Evolutionary conservation across 2,113 vertebrate species (phyloP).

Genomic region (Nannospalax galili): DNA sequence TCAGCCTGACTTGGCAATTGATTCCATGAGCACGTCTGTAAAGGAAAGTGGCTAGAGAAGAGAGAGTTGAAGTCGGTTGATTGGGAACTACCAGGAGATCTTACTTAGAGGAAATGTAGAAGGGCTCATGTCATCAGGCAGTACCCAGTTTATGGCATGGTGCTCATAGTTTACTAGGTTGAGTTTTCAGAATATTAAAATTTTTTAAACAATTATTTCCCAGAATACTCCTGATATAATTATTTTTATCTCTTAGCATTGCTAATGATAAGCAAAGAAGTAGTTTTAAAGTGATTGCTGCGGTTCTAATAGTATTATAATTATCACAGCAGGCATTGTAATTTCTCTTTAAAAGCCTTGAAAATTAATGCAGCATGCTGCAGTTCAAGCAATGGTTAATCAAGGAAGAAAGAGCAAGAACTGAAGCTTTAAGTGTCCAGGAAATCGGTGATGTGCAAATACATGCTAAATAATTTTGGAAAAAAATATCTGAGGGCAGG

Average conservation of each 20-base stretch:
- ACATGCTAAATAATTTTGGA: slow-evolving; percentile 38
- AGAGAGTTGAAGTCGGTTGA: background rate
- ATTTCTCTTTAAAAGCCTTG: slow-evolving; percentile 77
- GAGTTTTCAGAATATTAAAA: slow-evolving; percentile 73
- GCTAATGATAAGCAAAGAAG: slow-evolving; percentile 78
- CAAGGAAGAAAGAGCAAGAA: slow-evolving; percentile 66
- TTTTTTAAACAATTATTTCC: slow-evolving; percentile 67
- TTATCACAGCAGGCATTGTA: slow-evolving; percentile 80
- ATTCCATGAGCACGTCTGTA: background rate
- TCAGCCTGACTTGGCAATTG: slow-evolving; percentile 1
- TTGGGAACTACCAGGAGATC: slow-evolving; percentile 19
- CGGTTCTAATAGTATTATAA: slow-evolving; percentile 67
- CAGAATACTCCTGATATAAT: slow-evolving; percentile 63
- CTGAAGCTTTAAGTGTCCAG: slow-evolving; percentile 28
- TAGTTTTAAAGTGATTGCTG: slow-evolving; percentile 77
- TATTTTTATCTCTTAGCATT: slow-evolving; percentile 76
- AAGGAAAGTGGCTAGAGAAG: background rate
- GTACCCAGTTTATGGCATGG: background rate
- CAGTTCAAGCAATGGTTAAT: slow-evolving; percentile 71
- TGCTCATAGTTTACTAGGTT: slow-evolving; percentile 54
- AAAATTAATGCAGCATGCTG: slow-evolving; percentile 69
- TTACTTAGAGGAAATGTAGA: slow-evolving; percentile 61
- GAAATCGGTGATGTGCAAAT: slow-evolving; percentile 47
- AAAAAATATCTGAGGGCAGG: background rate
- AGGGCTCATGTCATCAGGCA: slow-evolving; percentile 41